A percentile compares a stretch with the other conserved stretches of the same genome.
Evolutionary conservation across 2,113 vertebrate species (phyloP).

Genomic region (Charadrius vociferus): DNA sequence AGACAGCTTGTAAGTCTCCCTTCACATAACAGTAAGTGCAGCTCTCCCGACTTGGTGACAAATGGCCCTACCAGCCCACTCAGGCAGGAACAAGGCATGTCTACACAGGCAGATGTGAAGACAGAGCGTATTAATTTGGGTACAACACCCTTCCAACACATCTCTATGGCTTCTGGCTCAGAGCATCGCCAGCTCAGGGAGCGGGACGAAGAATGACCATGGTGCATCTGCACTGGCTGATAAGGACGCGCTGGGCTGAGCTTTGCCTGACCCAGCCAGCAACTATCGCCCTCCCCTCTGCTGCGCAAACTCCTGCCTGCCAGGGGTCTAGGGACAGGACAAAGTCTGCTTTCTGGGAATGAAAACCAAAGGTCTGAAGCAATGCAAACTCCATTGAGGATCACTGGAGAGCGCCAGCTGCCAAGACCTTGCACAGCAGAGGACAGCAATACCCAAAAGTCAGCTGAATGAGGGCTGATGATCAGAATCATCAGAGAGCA

Average conservation of each 20-base stretch:
- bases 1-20: background rate
- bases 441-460: background rate
- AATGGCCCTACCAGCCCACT: background rate
- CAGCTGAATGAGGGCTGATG: background rate
- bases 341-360: background rate
- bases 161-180: background rate
- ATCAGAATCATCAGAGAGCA: background rate
- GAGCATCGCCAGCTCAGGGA: background rate
- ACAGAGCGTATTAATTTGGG: background rate
- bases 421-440: background rate
- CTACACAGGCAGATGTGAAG: background rate
- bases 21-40: background rate
- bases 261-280: background rate
- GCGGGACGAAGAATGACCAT: fast-evolving
- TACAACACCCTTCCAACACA: background rate
- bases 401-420: background rate
- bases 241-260: background rate
- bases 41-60: background rate
- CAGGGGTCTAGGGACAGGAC: background rate
- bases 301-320: background rate
- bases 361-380: background rate
- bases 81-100: background rate
- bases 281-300: fast-evolving
- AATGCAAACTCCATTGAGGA: background rate
- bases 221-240: background rate